phyloP scores from a whole-genome alignment of 30 jellyfish, hydroid and myxozoan genomes.

The Sanderia malayensis region DNA sequence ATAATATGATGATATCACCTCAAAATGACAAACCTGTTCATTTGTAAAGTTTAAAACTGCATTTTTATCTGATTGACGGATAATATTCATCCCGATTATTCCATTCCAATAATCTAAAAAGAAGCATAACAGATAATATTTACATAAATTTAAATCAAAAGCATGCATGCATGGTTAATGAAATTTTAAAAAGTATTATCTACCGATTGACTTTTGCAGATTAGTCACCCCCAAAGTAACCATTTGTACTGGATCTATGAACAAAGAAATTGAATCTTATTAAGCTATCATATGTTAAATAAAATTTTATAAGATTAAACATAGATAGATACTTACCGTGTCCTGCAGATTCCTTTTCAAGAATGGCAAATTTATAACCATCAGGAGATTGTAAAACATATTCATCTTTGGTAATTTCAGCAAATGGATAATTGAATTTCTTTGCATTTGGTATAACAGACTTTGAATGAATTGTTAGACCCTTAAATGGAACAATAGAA shows the following conservation, averaged over 20 bases:
- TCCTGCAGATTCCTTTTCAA: slow-evolving; percentile 24
- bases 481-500: slow-evolving; percentile 65
- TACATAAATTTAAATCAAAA: too few species aligned
- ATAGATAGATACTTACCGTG: slow-evolving; percentile 37
- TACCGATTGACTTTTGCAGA: slow-evolving; percentile 74
- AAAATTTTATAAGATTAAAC: neutral
- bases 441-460: slow-evolving; percentile 50
- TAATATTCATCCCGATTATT: slow-evolving; percentile 75
- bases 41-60: slow-evolving; percentile 51
- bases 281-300: slow-evolving; percentile 6
- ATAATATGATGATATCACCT: too few species aligned
- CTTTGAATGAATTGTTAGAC: slow-evolving; percentile 49
- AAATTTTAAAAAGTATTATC: too few species aligned
- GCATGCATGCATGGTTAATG: too few species aligned
- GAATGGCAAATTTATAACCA: slow-evolving; percentile 72
- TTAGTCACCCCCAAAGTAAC: slow-evolving; percentile 71
- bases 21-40: slow-evolving; percentile 75
- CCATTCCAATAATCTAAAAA: slow-evolving; percentile 82
- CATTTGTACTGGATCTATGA: slow-evolving; percentile 70
- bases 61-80: slow-evolving; percentile 21
- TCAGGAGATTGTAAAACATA: slow-evolving; percentile 70
- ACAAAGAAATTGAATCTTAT: neutral
- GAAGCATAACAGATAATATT: too few species aligned
- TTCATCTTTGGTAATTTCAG: slow-evolving; percentile 36
- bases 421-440: slow-evolving; percentile 30